These are phyloP conservation scores for Acholoe squamosa DNA, from an alignment of 2,888 invertebrate genomes.

Conservation along the genomic window DNA sequence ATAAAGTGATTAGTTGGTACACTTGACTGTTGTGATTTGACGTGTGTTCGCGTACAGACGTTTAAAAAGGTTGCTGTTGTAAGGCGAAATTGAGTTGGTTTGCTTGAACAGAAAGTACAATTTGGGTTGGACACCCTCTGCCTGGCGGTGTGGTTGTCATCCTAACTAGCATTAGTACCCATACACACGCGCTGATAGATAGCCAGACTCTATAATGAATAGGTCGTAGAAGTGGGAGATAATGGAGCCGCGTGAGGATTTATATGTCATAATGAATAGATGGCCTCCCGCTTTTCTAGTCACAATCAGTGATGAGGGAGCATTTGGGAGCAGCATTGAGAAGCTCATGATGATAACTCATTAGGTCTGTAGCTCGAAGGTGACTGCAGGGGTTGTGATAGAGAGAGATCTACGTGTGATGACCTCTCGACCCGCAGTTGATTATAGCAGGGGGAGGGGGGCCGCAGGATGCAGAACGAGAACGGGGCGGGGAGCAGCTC, in stretches of 20 bases:
- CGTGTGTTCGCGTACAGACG: too few relatives aligned
- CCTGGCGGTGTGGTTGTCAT: background rate
- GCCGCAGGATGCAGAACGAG: background rate
- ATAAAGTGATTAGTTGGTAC: too few relatives aligned
- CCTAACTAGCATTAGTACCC: background rate
- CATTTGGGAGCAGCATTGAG: background rate
- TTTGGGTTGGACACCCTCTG: background rate
- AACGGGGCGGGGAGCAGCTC: background rate
- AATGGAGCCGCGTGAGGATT: background rate
- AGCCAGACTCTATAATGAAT: conserved; percentile 14
- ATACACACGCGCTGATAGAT: conserved; percentile 33
- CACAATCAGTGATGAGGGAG: conserved; percentile 34
- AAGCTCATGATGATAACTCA: conserved; percentile 15
- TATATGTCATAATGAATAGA: conserved; percentile 52
- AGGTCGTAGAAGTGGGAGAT: background rate
- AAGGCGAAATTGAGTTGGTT: too few relatives aligned
- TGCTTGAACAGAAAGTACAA: background rate
- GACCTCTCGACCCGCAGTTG: conserved; percentile 12
- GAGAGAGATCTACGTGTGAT: conserved; percentile 44
- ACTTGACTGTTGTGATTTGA: too few relatives aligned
- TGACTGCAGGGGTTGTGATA: background rate
- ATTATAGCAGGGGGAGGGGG: background rate
- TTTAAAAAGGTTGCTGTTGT: too few relatives aligned
- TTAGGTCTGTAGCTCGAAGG: background rate
- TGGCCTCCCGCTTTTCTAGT: conserved; percentile 20